These are phyloP conservation scores for Meloidogyne hapla DNA, from an alignment of 1,140 invertebrate species.

Conservation along the genomic window DNA sequence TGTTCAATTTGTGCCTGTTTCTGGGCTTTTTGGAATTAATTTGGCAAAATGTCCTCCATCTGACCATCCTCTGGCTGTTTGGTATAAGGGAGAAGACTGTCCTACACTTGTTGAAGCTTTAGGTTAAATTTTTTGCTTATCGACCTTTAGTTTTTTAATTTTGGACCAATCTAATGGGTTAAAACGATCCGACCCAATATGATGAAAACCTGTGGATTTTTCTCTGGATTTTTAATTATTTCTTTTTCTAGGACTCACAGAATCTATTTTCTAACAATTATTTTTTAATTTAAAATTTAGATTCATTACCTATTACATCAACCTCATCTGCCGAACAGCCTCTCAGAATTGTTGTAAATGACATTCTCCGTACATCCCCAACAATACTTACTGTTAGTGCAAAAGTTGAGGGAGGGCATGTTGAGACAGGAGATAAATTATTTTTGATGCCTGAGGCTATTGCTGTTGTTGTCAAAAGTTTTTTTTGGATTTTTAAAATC, in stretches of 20 bases:
- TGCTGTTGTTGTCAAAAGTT: slow-evolving; percentile 75
- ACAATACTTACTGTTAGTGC: slow-evolving; percentile 78
- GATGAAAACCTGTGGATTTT: too few relatives aligned
- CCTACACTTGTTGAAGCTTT: slow-evolving; percentile 79
- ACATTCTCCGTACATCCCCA: slow-evolving; percentile 88
- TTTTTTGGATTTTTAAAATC: slow-evolving; percentile 7
- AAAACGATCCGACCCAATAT: too few relatives aligned
- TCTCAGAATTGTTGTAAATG: slow-evolving; percentile 85
- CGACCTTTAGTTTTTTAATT: too few relatives aligned
- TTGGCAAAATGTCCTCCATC: slow-evolving; percentile 77
- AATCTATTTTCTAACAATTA: slow-evolving; percentile 68
- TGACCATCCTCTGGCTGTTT: slow-evolving; percentile 73
- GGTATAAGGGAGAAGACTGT: slow-evolving; percentile 78
- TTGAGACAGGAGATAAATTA: slow-evolving; percentile 80
- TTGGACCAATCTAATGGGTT: too few relatives aligned
- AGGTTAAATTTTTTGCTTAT: slow-evolving; percentile 67
- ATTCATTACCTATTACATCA: slow-evolving; percentile 69
- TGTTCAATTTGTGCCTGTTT: slow-evolving; percentile 88
- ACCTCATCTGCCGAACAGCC: slow-evolving; percentile 79
- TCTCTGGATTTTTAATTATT: neutral
- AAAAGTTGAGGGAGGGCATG: slow-evolving; percentile 82
- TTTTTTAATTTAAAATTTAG: slow-evolving; percentile 2
- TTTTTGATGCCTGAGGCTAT: slow-evolving; percentile 82
- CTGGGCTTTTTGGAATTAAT: slow-evolving; percentile 87
- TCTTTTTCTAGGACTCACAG: too few relatives aligned